A percentile compares a stretch with the other conserved stretches of the same genome.
phyloP scores from a whole-genome alignment of 2,113 vertebrate species.

The Podilymbus podiceps region DNA sequence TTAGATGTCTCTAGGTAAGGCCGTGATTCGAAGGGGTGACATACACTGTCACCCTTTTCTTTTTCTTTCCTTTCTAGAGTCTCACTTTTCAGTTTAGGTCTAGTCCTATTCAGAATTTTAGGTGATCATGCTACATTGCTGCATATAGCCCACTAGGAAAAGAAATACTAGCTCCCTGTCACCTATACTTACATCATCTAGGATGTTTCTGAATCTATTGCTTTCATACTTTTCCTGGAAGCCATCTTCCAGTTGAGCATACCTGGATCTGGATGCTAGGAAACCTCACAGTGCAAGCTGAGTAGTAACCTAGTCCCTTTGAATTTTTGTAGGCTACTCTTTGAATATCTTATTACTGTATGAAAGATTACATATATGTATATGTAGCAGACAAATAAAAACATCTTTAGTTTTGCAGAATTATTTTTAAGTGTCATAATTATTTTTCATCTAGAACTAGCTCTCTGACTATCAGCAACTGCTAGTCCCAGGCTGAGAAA shows the following conservation, averaged over 20 bases:
- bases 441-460: conserved; percentile 22
- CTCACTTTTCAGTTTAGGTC: background rate
- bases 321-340: background rate
- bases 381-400: background rate
- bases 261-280: background rate
- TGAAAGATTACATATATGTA: background rate
- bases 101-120: background rate
- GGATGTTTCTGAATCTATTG: background rate
- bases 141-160: background rate
- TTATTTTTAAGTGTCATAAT: background rate
- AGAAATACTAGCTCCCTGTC: background rate
- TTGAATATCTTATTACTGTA: background rate
- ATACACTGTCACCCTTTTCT: background rate
- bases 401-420: background rate
- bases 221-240: background rate
- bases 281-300: background rate
- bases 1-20: background rate
- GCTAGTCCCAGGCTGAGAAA: background rate
- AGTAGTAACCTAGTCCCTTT: background rate
- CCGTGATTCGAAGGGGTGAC: background rate
- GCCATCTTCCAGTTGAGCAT: background rate
- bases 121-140: background rate
- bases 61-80: background rate
- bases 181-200: background rate
- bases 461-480: background rate